phyloP scores from a whole-genome alignment of 2,113 vertebrate species.

The Pituophis catenifer region DNA sequence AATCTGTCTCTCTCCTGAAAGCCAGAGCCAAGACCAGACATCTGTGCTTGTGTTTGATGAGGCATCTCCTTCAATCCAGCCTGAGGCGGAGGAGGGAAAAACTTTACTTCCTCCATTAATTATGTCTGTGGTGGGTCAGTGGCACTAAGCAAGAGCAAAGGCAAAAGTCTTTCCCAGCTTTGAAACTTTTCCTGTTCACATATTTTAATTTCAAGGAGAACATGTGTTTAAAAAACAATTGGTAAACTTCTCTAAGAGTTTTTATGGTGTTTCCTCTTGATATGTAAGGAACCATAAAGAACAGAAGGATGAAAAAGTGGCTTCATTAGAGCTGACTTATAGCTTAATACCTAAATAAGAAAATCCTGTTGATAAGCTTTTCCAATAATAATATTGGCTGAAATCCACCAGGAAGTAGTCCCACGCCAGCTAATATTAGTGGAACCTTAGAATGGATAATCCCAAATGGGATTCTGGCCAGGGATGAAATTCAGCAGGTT shows the following conservation, averaged over 20 bases:
- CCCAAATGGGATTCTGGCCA: background rate
- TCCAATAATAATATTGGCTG: background rate
- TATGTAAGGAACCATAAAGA: background rate
- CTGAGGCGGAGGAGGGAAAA: background rate
- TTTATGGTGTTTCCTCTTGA: background rate
- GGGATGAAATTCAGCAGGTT: too few species aligned
- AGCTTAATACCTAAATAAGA: background rate
- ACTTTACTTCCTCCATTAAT: conserved; percentile 9
- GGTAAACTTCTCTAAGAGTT: background rate
- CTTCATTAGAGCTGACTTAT: background rate
- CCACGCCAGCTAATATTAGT: background rate
- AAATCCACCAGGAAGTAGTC: background rate
- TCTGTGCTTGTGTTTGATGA: background rate
- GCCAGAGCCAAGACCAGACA: background rate
- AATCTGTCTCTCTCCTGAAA: background rate
- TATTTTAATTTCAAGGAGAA: background rate
- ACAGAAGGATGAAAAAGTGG: background rate
- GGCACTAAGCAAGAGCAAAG: background rate
- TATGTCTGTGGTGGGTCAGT: background rate
- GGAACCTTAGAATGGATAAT: background rate
- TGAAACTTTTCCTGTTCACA: background rate
- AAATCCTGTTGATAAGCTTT: background rate
- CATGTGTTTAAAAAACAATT: background rate
- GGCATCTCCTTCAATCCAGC: background rate
- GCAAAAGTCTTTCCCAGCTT: background rate